phyloP scores from a whole-genome alignment of 1,140 invertebrate genomes.

The Papilio polytes region DNA sequence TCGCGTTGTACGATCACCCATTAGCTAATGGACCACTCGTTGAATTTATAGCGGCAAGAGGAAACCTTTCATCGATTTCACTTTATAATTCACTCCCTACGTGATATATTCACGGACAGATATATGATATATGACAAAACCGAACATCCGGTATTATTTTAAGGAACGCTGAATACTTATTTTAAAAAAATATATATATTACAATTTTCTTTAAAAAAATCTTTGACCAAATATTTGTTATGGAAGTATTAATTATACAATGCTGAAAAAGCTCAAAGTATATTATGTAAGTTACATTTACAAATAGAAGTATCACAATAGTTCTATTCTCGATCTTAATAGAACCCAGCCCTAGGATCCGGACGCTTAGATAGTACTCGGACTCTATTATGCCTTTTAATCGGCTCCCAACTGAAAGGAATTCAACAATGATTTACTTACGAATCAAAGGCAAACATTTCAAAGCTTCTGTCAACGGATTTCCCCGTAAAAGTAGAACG shows the following conservation, averaged over 20 bases:
- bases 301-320: neutral
- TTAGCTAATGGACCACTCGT: conserved; percentile 26
- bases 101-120: neutral
- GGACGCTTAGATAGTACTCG: neutral
- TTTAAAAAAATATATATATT: no score
- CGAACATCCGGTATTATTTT: neutral
- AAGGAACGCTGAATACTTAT: neutral
- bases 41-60: conserved; percentile 14
- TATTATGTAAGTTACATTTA: neutral
- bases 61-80: conserved; percentile 20
- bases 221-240: neutral
- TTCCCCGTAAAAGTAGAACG: neutral
- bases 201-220: neutral
- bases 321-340: conserved; percentile 1
- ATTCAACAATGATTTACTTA: neutral
- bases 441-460: conserved; percentile 3
- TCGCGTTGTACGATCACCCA: conserved; percentile 14
- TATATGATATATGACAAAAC: neutral
- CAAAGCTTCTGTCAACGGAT: conserved; percentile 2
- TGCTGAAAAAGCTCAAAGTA: neutral
- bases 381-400: neutral
- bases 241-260: neutral
- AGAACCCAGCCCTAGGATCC: neutral
- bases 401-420: neutral
- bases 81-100: conserved; percentile 3